Evolutionary conservation across 2,797 vertebrate species (phyloP).

Genomic region (Phalloptychus januarius): DNA sequence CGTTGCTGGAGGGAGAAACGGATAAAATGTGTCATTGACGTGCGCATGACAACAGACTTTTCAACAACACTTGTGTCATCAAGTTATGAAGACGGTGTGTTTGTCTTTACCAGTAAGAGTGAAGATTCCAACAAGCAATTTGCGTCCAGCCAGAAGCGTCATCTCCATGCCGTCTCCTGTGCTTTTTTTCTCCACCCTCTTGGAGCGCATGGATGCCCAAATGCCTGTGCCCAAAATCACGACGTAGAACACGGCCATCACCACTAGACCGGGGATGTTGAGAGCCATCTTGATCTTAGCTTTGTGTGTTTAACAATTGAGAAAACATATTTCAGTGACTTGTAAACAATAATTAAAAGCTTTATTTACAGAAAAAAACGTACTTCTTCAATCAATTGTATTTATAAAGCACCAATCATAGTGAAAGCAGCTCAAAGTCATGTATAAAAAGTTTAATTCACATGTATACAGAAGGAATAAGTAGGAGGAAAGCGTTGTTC

Average conservation of each 20-base stretch:
- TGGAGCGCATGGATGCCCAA: conserved; percentile 85
- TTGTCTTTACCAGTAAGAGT: conserved; percentile 85
- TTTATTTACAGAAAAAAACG: too few relatives aligned
- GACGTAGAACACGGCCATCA: conserved; percentile 78
- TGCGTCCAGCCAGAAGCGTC: conserved; percentile 82
- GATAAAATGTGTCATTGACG: conserved; percentile 45
- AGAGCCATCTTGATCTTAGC: conserved; percentile 73
- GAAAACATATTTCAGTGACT: neutral
- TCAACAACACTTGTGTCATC: neutral
- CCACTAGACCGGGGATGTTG: conserved; percentile 80
- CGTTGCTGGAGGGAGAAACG: conserved; percentile 73
- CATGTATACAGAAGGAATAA: too few relatives aligned
- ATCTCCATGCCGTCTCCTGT: conserved; percentile 79
- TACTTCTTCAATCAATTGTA: too few relatives aligned
- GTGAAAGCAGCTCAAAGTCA: too few relatives aligned
- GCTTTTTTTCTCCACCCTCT: conserved; percentile 74
- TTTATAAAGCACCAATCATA: too few relatives aligned
- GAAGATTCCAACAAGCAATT: conserved; percentile 81
- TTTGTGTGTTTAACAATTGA: neutral
- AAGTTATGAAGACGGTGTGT: neutral
- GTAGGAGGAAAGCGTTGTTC: too few relatives aligned
- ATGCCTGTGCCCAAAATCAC: conserved; percentile 82
- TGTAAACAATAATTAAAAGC: neutral
- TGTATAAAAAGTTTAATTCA: too few relatives aligned
- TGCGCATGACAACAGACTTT: neutral